These are phyloP conservation scores for Chrysolina americana DNA, from an alignment of 2,888 invertebrate species.

Conservation along the genomic window DNA sequence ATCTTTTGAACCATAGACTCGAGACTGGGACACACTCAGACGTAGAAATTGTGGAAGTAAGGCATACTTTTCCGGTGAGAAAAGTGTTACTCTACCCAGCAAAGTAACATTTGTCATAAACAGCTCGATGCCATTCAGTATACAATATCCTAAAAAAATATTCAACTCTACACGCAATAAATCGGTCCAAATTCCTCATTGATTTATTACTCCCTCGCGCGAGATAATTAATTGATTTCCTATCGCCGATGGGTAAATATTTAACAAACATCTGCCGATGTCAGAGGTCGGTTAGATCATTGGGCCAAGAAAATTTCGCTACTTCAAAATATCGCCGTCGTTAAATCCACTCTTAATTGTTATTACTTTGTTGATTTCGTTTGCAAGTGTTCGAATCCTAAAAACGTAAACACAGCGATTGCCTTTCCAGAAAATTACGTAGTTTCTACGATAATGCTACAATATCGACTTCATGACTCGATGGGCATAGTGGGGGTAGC, in stretches of 20 bases:
- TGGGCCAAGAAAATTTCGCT: not conserved
- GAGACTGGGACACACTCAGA: no score
- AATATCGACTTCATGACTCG: no score
- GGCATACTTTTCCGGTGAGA: no score
- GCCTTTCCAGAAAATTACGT: not conserved
- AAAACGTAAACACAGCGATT: slow-evolving; percentile 20
- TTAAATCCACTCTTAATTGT: slow-evolving; percentile 8
- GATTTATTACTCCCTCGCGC: slow-evolving; percentile 17
- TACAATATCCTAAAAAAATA: no score
- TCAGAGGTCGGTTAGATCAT: slow-evolving; percentile 15
- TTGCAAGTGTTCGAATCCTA: slow-evolving; percentile 7
- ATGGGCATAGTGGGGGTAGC: not conserved
- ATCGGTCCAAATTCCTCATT: slow-evolving; percentile 5
- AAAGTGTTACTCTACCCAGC: no score
- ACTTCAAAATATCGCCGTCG: slow-evolving; percentile 2
- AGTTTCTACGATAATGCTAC: not conserved
- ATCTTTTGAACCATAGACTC: no score
- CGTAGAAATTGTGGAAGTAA: no score
- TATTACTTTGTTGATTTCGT: slow-evolving; percentile 15
- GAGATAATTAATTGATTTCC: slow-evolving; percentile 27
- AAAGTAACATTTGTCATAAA: no score
- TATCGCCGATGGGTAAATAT: slow-evolving; percentile 10
- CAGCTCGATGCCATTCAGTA: no score
- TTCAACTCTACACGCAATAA: not conserved
- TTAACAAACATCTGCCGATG: slow-evolving; percentile 20